Evolutionary conservation across 1,140 invertebrate species (phyloP).

Genomic region (Micrasema longulum): DNA sequence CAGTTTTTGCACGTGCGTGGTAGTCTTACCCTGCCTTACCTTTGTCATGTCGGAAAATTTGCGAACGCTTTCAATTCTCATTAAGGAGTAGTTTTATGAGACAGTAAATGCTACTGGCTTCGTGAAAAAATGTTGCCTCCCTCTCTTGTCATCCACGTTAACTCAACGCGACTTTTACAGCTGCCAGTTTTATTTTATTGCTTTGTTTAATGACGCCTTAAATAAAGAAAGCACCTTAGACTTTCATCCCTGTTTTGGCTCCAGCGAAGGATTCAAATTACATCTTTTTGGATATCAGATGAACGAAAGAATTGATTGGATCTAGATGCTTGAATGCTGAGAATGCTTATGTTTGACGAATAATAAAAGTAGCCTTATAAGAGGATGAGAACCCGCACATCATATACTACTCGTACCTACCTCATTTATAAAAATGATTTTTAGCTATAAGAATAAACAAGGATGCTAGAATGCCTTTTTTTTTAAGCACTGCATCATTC

Average conservation of each 20-base stretch:
- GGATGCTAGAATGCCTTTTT: too few species aligned
- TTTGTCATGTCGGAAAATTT: slow-evolving; percentile 1
- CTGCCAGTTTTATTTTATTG: slow-evolving; percentile 50
- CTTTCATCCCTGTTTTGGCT: slow-evolving; percentile 38
- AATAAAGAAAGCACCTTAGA: slow-evolving; percentile 50
- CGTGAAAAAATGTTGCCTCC: slow-evolving; percentile 22
- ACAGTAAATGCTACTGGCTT: slow-evolving; percentile 16
- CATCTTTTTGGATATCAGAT: slow-evolving; percentile 2
- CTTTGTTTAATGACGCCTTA: slow-evolving; percentile 48
- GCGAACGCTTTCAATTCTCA: slow-evolving; percentile 32
- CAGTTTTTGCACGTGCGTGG: too few species aligned
- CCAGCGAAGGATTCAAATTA: slow-evolving; percentile 1
- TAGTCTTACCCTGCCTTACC: too few species aligned
- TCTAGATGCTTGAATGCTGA: too few species aligned
- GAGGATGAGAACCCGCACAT: too few species aligned
- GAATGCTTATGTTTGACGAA: too few species aligned
- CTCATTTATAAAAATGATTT: too few species aligned
- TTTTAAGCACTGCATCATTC: too few species aligned
- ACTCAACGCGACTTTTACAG: slow-evolving; percentile 36
- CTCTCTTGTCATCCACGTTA: neutral
- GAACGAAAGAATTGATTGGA: too few species aligned
- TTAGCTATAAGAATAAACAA: too few species aligned
- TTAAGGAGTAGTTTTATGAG: slow-evolving; percentile 26
- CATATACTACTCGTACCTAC: too few species aligned
- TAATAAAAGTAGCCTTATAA: too few species aligned